Evolutionary conservation across 92 coral and sea anemone genomes (phyloP).

Genomic region (Chrysogorgia sp.): DNA sequence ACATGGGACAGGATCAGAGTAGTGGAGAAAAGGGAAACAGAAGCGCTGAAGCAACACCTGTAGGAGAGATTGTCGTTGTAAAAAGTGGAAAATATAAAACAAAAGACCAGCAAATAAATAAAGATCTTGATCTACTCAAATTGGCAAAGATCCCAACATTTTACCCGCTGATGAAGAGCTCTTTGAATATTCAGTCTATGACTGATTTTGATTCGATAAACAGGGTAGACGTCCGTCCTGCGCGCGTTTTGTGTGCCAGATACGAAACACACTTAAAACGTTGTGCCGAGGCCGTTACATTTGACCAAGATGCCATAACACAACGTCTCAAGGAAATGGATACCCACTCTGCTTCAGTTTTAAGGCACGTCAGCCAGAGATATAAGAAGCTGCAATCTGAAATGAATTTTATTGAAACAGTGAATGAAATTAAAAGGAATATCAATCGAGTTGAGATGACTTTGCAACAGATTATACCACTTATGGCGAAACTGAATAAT

Average conservation of each 20-base stretch:
- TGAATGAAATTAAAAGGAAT: conserved; percentile 80
- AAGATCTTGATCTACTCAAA: conserved; percentile 70
- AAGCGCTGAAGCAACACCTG: conserved; percentile 62
- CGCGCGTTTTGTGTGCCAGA: conserved; percentile 65
- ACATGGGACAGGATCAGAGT: conserved; percentile 98
- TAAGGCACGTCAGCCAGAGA: conserved; percentile 71
- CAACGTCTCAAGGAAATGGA: conserved; percentile 85
- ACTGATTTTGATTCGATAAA: conserved; percentile 79
- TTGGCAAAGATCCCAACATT: conserved; percentile 63
- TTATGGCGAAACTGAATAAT: conserved; percentile 90
- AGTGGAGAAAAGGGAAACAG: conserved; percentile 49
- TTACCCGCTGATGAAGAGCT: conserved; percentile 73
- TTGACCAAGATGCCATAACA: conserved; percentile 90
- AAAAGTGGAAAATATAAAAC: conserved; percentile 65
- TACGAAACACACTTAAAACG: conserved; percentile 79
- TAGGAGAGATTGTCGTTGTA: conserved; percentile 84
- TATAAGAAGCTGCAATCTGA: conserved; percentile 68
- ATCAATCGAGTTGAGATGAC: conserved; percentile 75
- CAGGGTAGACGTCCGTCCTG: conserved; percentile 66
- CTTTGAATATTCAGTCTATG: conserved; percentile 65
- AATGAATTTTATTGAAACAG: conserved; percentile 73
- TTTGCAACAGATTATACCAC: conserved; percentile 83
- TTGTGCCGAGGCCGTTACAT: conserved; percentile 95
- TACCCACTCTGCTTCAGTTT: conserved; percentile 63
- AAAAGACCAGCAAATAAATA: conserved; percentile 50